Conservation (phyloP, 2,888 invertebrate species). For the Macaria liturata region DNA sequence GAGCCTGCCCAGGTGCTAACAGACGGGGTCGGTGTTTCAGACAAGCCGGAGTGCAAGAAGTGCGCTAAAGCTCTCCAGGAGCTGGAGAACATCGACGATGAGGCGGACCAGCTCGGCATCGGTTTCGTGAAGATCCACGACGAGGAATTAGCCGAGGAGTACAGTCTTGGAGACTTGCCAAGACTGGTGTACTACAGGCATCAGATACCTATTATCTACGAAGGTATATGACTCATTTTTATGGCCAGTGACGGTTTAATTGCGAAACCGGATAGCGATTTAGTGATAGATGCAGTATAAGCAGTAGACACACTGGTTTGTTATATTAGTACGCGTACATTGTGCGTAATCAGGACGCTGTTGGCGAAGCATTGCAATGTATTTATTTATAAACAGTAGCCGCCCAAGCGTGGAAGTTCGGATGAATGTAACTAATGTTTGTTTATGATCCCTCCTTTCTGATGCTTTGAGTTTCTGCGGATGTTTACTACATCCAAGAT, state of each 20-base stretch:
- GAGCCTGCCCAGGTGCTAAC: conserved; percentile 16
- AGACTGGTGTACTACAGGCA: conserved; percentile 96
- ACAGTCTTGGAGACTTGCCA: conserved; percentile 94
- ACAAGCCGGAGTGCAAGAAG: conserved; percentile 96
- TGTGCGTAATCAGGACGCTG: conserved; percentile 32
- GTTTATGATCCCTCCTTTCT: conserved; percentile 14
- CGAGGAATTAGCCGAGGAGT: conserved; percentile 94
- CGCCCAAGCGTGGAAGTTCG: conserved; percentile 6
- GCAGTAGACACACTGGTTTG: conserved; percentile 37
- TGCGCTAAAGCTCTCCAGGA: conserved; percentile 95
- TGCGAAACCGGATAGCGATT: conserved; percentile 48
- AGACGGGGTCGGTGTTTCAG: conserved; percentile 77
- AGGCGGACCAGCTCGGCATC: conserved; percentile 96
- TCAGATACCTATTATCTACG: conserved; percentile 96
- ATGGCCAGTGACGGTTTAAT: conserved; percentile 53
- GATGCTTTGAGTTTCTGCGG: neutral
- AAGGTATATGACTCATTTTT: conserved; percentile 86
- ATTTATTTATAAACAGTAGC: conserved; percentile 32
- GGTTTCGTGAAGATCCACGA: conserved; percentile 98
- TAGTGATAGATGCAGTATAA: conserved; percentile 40
- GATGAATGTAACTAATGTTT: conserved; percentile 10
- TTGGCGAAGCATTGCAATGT: conserved; percentile 27
- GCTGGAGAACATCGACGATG: conserved; percentile 96
- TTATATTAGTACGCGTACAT: conserved; percentile 36
- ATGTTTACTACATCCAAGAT: conserved; percentile 1